These are phyloP conservation scores for Oreochromis spilurus DNA, from an alignment of 2,113 vertebrate genomes.

Conservation along the genomic window DNA sequence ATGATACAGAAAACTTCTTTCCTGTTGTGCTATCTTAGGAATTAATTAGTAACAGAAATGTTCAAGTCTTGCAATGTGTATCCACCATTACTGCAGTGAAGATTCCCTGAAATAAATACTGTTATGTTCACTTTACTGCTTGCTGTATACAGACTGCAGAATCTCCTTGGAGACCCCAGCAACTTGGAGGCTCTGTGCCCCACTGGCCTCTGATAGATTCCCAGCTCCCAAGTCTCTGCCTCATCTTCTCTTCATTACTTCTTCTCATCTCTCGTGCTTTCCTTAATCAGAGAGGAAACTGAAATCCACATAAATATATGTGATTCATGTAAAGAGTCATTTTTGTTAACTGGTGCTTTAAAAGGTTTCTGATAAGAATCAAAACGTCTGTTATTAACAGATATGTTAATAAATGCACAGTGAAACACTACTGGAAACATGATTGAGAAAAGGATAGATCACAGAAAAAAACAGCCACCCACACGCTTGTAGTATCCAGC, in stretches of 20 bases:
- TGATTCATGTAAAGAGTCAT: not conserved
- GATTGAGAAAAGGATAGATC: not conserved
- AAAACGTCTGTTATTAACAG: not conserved
- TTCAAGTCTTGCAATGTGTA: not conserved
- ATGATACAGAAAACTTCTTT: not conserved
- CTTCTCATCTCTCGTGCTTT: not conserved
- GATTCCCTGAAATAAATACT: slow-evolving; percentile 12
- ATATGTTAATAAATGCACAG: not conserved
- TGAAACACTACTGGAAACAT: not conserved
- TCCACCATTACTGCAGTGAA: not conserved
- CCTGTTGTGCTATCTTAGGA: not conserved
- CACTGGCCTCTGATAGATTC: slow-evolving; percentile 8
- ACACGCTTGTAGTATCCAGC: slow-evolving; percentile 29
- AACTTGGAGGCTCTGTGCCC: not conserved
- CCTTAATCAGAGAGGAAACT: not conserved
- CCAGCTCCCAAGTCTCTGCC: not conserved
- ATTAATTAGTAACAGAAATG: slow-evolving; percentile 42
- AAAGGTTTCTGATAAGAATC: not conserved
- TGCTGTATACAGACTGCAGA: not conserved
- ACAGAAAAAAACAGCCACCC: slow-evolving; percentile 18
- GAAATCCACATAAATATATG: not conserved
- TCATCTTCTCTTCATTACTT: not conserved
- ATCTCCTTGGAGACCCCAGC: not conserved
- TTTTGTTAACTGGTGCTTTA: not conserved
- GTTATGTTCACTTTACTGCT: not conserved